A percentile compares a stretch with the other conserved stretches of the same genome.
These are phyloP conservation scores for Xestobium rufovillosum DNA, from an alignment of 2,888 invertebrate genomes.

Conservation along the genomic window DNA sequence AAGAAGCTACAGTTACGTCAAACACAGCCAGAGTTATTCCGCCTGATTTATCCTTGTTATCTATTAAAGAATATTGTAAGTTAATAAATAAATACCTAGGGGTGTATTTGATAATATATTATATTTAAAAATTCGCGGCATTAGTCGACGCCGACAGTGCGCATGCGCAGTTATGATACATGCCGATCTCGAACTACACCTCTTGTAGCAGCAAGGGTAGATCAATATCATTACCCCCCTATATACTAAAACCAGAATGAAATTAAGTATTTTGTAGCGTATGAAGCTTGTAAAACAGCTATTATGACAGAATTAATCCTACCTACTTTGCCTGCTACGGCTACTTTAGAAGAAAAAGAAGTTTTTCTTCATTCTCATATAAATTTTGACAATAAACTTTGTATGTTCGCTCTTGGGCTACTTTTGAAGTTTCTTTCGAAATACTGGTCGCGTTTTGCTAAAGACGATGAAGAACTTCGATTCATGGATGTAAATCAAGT, in stretches of 20 bases:
- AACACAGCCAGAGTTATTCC: slow-evolving; percentile 34
- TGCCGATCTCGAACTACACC: neutral
- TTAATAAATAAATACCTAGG: too few species aligned
- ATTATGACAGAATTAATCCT: slow-evolving; percentile 28
- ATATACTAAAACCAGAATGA: neutral
- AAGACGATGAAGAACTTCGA: slow-evolving; percentile 44
- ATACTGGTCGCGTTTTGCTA: slow-evolving; percentile 46
- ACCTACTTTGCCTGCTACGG: slow-evolving; percentile 41
- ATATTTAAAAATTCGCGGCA: too few species aligned
- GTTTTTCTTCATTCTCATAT: slow-evolving; percentile 55
- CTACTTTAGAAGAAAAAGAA: slow-evolving; percentile 48
- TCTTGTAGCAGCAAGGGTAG: neutral
- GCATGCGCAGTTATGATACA: neutral
- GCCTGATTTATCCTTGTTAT: slow-evolving; percentile 50
- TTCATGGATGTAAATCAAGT: slow-evolving; percentile 52
- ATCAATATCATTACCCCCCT: neutral
- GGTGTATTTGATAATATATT: too few species aligned
- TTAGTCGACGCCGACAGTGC: too few species aligned
- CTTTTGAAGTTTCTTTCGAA: slow-evolving; percentile 63
- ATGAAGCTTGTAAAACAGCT: slow-evolving; percentile 30
- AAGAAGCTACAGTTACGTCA: slow-evolving; percentile 24
- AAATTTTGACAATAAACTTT: slow-evolving; percentile 54
- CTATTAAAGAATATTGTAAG: slow-evolving; percentile 55
- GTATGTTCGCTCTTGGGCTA: slow-evolving; percentile 66
- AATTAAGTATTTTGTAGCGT: slow-evolving; percentile 25